Percentiles rank a stretch among this genome's conserved stretches.
These are phyloP conservation scores for Nothobranchius kuhntae DNA, from an alignment of 2,113 vertebrate species.

Conservation along the genomic window DNA sequence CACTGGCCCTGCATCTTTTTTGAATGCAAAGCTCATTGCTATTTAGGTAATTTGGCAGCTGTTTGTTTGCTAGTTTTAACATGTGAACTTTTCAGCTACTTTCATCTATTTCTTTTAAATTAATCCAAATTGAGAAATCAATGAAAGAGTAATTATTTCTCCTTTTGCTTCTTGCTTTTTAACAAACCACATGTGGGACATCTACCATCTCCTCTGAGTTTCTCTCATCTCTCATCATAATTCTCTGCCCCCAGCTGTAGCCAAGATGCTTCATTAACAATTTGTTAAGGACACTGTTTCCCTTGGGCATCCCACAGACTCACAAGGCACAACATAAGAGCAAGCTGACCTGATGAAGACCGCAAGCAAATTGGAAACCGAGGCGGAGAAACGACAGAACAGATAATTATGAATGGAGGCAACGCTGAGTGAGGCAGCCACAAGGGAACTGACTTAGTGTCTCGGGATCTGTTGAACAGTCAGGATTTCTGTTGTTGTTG, in stretches of 20 bases:
- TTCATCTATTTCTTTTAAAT: neutral
- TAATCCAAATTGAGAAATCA: neutral
- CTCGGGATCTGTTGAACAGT: conserved; percentile 44
- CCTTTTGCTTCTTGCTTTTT: conserved; percentile 32
- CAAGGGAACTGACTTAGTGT: conserved; percentile 44
- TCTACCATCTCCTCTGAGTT: conserved; percentile 25
- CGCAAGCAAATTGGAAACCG: conserved; percentile 31
- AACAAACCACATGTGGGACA: conserved; percentile 7
- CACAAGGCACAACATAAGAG: conserved; percentile 55
- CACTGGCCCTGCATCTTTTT: neutral
- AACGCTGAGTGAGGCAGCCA: conserved; percentile 10
- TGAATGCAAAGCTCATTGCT: too few species aligned
- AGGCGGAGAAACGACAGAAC: conserved; percentile 20
- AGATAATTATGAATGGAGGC: conserved; percentile 40
- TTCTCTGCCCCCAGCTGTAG: conserved; percentile 20
- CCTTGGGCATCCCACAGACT: conserved; percentile 44
- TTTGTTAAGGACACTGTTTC: conserved; percentile 63
- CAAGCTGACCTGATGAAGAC: conserved; percentile 59
- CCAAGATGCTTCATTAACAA: conserved; percentile 61
- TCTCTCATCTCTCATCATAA: conserved; percentile 2
- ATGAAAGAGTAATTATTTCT: neutral
- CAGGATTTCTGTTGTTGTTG: conserved; percentile 12
- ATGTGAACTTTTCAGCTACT: neutral
- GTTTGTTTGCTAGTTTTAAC: neutral
- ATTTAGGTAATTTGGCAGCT: neutral